Evolutionary conservation across 2,888 invertebrate species (phyloP).

Genomic region (Callinectes sapidus): DNA sequence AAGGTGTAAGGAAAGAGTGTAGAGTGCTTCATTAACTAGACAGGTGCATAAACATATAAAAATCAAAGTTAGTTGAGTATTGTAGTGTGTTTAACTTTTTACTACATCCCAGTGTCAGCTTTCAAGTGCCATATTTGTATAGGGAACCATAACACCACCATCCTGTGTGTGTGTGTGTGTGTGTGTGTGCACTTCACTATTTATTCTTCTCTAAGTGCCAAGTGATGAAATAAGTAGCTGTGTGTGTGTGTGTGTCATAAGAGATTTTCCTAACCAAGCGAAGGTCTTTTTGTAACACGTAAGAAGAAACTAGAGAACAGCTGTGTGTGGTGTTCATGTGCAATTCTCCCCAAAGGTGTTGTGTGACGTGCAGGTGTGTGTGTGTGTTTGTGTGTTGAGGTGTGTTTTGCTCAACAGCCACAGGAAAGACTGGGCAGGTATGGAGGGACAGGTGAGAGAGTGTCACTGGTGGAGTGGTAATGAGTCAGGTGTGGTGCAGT

Average conservation of each 20-base stretch:
- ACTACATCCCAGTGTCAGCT: background rate
- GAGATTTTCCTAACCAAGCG: background rate
- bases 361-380: slow-evolving; percentile 23
- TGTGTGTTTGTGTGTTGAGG: slow-evolving; percentile 3
- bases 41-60: background rate
- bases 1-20: too few relatives aligned
- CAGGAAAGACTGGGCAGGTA: slow-evolving; percentile 32
- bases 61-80: background rate
- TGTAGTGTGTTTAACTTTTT: slow-evolving; percentile 5
- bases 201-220: slow-evolving; percentile 23
- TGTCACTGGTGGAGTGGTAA: background rate
- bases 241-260: background rate
- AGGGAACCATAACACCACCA: background rate
- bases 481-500: background rate
- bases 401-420: slow-evolving; percentile 57
- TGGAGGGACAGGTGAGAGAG: background rate
- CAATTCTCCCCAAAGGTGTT: slow-evolving; percentile 42
- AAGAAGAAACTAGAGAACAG: background rate
- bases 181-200: background rate
- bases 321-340: background rate
- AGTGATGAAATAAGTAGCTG: background rate
- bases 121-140: slow-evolving; percentile 4
- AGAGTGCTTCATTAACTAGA: background rate
- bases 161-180: background rate
- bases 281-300: background rate